Evolutionary conservation across 2,113 vertebrate genomes (phyloP), one percentile per base, ranked within the genome.

Genomic region (Spheniscus mendiculus): DNA sequence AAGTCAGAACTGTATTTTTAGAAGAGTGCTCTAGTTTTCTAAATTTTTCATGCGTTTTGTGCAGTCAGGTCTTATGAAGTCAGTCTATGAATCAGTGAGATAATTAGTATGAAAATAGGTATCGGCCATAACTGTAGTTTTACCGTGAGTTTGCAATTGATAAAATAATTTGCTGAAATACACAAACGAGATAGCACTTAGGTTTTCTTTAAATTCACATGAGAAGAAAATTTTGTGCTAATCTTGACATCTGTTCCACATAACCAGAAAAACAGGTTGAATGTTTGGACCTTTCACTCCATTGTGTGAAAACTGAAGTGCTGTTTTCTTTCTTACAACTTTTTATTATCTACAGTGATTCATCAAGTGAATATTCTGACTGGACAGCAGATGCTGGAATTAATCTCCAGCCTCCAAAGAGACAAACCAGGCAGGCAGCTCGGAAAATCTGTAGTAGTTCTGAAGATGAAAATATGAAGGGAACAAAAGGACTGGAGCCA

Each of bases 311-410:
- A 91, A 40, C 62, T 53, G n/a, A 91, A 82, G 56, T 49, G 40
- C 42, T 92, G 17, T 45, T 79, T 77, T 77, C 56, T 71, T 84
- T 59, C 87, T 91, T 63, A 84, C 18, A 20, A 63, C 83, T 81
- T 89, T 87, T 73, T 88, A 59, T 87, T 67, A 45, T 59, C 72
- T 88, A 4, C 94, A 99, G 99, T 67, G 99, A 99, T 97, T 99
- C 99, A 22, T 99, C 99, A 65, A 99, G 99, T 95, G 99, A 99
- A 82, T 99, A 99, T 97, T 99, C 99, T 4, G 99, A 99, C 96
- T 99, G 99, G 99, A 99, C 99, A 32, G 99, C 99, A 45, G 99
- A 99, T 94, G 99, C 99, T 29, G 99, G 99, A 22, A 99, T 99
- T 96, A 99, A 99, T 98, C 99, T 99, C 47, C 99, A 99, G 89